Base-by-base conservation (phyloP, 1,140 invertebrate species). In the Tribolium madens region DNA sequence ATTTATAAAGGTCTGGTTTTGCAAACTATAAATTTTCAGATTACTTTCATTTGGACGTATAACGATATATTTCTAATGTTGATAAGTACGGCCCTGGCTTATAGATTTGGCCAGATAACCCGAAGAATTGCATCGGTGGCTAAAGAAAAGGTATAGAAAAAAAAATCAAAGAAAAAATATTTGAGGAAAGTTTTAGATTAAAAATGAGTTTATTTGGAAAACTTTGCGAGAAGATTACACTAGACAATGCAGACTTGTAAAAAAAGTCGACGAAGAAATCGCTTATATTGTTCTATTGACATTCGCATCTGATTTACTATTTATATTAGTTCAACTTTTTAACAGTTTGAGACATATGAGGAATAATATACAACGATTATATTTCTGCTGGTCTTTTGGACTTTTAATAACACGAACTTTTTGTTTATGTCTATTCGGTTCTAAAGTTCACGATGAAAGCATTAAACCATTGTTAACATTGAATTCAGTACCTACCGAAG, bases 251-350 rank as follows among this genome's bases (percentile, higher is more conserved):
- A 87, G 86, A 5, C 82, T 94, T 1, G 90, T 92, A 0, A 87
- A 89, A 60, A 84, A 85, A 1, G 85, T 93, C 7, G 91, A 93
- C 77, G 80, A 84, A 1, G 85, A 89, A 33, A 86, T 94, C 14
- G 91, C 91, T 0, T 84, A 87, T 14, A 88, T 93, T 18, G 87
- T 93, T 1, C 83, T 94, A 0, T 78, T 93, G 0, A 92, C 92
- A 0, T 92, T 92, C 73, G 86, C 90, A 0, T 91, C 89, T 26
- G 92, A 94, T 83, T 86, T 94, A 6, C 93, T 91, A 78, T 92
- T 93, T 78, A 93, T 94, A 79, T 92, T 92, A 76, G 88, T 92
- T 73, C 91, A 93, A 78, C 85, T 93, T 2, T 88, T 92, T 21
- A 88, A 90, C 79, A 91, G 89, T 52, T 87, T 92, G 52, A 89